phyloP scores from a whole-genome alignment of 2,888 invertebrate species.

The Ormia ochracea region DNA sequence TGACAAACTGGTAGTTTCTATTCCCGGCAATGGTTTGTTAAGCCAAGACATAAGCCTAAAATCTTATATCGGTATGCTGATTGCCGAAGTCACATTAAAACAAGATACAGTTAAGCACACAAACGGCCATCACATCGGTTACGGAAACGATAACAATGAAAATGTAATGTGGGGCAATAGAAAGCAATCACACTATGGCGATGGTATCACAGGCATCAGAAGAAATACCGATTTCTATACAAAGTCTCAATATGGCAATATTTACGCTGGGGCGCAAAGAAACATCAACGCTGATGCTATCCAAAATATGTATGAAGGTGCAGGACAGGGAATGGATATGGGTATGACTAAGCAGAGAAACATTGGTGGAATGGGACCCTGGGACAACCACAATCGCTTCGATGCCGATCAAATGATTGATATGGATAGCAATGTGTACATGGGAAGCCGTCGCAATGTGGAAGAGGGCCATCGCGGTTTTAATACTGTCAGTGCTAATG shows the following conservation, averaged over 20 bases:
- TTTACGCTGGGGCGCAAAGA: neutral
- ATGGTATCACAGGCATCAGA: too few species aligned
- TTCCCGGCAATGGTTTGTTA: constrained; percentile 49
- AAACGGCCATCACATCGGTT: neutral
- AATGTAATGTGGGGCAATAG: neutral
- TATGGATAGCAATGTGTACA: neutral
- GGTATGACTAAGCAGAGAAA: neutral
- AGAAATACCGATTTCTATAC: neutral
- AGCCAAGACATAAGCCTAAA: constrained; percentile 69
- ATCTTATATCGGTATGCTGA: constrained; percentile 66
- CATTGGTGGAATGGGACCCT: neutral
- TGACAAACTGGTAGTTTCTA: constrained; percentile 59
- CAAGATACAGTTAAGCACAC: constrained; percentile 10
- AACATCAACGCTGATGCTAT: too few species aligned
- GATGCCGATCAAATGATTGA: neutral
- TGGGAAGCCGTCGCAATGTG: neutral
- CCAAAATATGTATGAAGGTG: too few species aligned
- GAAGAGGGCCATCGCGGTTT: neutral
- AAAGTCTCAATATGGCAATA: neutral
- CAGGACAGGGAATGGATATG: neutral
- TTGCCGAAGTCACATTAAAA: constrained; percentile 54
- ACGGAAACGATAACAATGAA: neutral
- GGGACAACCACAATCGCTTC: neutral
- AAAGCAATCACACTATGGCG: neutral
- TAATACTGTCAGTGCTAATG: constrained; percentile 27